Conservation (phyloP, 2,113 vertebrate genomes). For the Dromiciops gliroides region DNA sequence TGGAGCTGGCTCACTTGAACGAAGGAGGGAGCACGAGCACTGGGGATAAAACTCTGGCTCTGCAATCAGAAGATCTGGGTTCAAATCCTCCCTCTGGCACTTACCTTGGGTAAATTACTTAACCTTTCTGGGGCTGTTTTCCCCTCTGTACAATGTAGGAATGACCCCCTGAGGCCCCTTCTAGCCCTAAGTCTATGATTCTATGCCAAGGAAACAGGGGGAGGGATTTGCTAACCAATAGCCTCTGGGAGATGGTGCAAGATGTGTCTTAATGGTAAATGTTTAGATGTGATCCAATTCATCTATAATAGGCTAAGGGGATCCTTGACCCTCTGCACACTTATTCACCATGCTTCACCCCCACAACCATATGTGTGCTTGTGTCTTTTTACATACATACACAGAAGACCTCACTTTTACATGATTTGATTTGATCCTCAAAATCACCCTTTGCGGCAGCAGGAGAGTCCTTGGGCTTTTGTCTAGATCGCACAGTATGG, state of each 20-base stretch:
- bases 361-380: not conserved
- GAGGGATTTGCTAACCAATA: not conserved
- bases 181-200: not conserved
- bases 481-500: not conserved
- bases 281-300: conserved; percentile 3
- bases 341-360: not conserved
- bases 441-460: not conserved
- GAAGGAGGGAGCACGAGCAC: not conserved
- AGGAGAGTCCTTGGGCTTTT: not conserved
- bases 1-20: not conserved
- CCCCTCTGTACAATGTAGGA: not conserved
- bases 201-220: no score
- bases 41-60: not conserved
- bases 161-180: not conserved
- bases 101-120: not conserved
- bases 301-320: not conserved
- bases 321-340: not conserved
- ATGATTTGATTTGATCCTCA: not conserved
- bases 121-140: not conserved
- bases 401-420: not conserved
- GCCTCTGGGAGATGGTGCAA: not conserved
- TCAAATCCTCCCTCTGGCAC: not conserved
- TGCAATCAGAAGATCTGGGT: not conserved
- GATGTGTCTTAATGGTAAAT: not conserved
- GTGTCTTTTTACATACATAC: not conserved